Base-by-base conservation (phyloP, 2,113 vertebrate genomes). In the Poicephalus gulielmi region DNA sequence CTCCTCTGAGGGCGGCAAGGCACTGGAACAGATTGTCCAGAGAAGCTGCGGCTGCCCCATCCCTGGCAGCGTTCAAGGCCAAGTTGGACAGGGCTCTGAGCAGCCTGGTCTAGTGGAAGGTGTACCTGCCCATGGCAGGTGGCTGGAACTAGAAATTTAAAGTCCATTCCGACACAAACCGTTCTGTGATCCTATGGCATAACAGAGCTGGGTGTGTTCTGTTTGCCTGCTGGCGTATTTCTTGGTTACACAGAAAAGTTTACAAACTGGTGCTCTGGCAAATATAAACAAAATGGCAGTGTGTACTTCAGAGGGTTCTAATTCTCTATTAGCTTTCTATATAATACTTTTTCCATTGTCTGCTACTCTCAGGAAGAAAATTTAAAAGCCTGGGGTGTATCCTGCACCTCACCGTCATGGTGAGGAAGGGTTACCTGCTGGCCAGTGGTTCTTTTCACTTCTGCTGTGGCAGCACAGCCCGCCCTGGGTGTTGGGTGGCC, bases 171-270 rank as follows among this genome's bases (percentile, higher is more conserved):
- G 35, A 35, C 57, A 24, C 13, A 7, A 59, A 35, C 6, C 33
- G 24, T 59, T 24, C 57, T 59, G 23, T 59, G 22, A 59, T 59
- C 24, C 57, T 59, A 15, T 25, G 77, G 47, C 47, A 76, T 57
- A 64, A 75, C 43, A 43, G 64, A 91, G 67, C 82, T 68, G 63
- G 66, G 64, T 78, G 85, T 78, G 75, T 77, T 94, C 95, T 93
- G 75, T 94, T 96, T 83, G 88, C 83, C 81, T 88, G 91, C 89
- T 88, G 30, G 52, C 91, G 68, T 85, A 59, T 86, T 88, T 96
- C 74, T 96, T 83, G 55, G 66, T 44, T 92, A 70, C 52, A 8
- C 19, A 16, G 17, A 49, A 11, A 81, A 77, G 77, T 92, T 91
- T 92, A 81, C 82, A 59, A 86, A 89, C 84, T 59, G 77, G 13